Evolutionary conservation across 2,113 vertebrate species (phyloP).

Genomic region (Condylura cristata): DNA sequence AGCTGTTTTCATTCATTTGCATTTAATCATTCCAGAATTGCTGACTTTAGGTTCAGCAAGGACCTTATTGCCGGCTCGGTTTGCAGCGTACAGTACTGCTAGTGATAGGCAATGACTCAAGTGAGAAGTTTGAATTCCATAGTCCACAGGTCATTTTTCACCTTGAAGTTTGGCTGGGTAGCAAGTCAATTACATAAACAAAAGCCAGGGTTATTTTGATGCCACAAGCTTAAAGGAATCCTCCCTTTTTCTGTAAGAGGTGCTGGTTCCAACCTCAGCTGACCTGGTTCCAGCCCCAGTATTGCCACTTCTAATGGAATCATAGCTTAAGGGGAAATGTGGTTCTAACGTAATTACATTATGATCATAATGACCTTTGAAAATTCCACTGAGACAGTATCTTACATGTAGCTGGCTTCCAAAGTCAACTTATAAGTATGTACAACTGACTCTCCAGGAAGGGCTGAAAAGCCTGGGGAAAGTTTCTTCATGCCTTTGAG

Average conservation of each 20-base stretch:
- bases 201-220: not conserved
- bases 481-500: not conserved
- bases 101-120: not conserved
- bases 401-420: not conserved
- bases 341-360: not conserved
- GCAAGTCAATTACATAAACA: conserved; percentile 52
- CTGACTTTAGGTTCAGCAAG: conserved; percentile 53
- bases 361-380: conserved; percentile 25
- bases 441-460: not conserved
- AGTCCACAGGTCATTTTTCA: conserved; percentile 60
- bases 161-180: conserved; percentile 54
- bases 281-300: not conserved
- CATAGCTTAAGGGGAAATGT: not conserved
- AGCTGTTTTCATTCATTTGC: conserved; percentile 71
- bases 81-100: not conserved
- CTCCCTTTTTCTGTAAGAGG: not conserved
- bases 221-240: not conserved
- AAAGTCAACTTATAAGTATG: not conserved
- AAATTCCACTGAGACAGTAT: not conserved
- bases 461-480: not conserved
- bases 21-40: conserved; percentile 73
- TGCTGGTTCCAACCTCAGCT: not conserved
- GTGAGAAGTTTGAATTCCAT: conserved; percentile 8
- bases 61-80: conserved; percentile 7
- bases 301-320: not conserved